Percentiles rank a stretch among this genome's conserved stretches.
phyloP scores from a whole-genome alignment of 2,797 vertebrate species.

The Coregonus sp. region DNA sequence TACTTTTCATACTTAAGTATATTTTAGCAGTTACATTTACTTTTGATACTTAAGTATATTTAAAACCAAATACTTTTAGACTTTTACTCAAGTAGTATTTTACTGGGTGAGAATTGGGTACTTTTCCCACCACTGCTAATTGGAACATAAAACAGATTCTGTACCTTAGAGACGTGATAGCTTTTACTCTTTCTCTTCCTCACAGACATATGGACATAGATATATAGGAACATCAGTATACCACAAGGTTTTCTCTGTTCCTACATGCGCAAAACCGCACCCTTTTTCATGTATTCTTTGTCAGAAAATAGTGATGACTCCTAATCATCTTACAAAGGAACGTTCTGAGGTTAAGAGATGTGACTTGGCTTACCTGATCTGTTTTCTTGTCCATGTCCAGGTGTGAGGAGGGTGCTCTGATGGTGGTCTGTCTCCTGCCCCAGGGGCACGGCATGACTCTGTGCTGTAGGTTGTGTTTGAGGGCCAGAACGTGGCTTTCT shows the following conservation, averaged over 20 bases:
- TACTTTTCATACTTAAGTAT: no score
- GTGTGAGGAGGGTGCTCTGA: not conserved
- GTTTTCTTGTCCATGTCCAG: not conserved
- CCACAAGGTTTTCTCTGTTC: not conserved
- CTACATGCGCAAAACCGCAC: not conserved
- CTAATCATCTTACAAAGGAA: not conserved
- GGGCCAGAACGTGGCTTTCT: not conserved
- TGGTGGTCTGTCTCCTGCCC: not conserved
- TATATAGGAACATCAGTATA: not conserved
- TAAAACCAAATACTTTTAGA: no score
- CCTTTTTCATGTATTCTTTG: no score
- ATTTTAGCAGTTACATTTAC: no score
- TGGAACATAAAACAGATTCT: not conserved
- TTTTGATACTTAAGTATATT: no score
- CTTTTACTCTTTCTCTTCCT: not conserved
- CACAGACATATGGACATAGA: not conserved
- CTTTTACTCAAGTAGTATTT: no score
- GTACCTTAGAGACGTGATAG: not conserved
- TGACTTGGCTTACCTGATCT: constrained; percentile 7
- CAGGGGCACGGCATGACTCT: not conserved
- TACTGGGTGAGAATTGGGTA: not conserved
- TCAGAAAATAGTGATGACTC: not conserved
- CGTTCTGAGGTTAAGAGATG: not conserved
- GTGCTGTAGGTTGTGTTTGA: not conserved
- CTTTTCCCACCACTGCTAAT: not conserved